Percentiles rank a stretch among this genome's conserved stretches.
Evolutionary conservation across 2,888 invertebrate species (phyloP).

Genomic region (Pecten maximus): DNA sequence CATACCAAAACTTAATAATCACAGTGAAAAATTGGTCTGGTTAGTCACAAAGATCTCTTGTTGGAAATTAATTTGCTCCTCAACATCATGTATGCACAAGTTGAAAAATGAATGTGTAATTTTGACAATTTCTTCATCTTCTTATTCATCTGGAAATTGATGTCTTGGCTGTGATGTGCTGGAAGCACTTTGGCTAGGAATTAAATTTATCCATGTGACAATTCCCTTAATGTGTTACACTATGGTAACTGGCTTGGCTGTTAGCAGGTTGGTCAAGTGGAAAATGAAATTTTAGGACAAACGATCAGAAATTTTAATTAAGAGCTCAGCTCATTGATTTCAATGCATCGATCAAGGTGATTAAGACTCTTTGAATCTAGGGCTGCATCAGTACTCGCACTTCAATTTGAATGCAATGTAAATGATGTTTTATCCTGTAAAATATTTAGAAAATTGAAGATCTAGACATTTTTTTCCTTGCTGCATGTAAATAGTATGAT

Average conservation of each 20-base stretch:
- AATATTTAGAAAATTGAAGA: neutral
- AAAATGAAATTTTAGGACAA: conserved; percentile 28
- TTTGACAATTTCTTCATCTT: conserved; percentile 29
- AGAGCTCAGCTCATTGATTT: conserved; percentile 7
- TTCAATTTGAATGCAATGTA: neutral
- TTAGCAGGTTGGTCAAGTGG: neutral
- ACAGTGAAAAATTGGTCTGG: neutral
- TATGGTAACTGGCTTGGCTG: neutral
- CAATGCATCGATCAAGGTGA: neutral
- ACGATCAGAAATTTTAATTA: conserved; percentile 6
- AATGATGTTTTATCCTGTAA: neutral
- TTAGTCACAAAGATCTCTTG: conserved; percentile 18
- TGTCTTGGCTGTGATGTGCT: neutral
- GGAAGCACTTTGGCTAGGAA: neutral
- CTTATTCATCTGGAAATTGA: neutral
- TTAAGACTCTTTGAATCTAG: neutral
- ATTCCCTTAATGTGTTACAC: neutral
- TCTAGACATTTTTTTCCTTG: no score
- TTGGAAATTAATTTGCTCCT: neutral
- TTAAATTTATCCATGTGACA: conserved; percentile 26
- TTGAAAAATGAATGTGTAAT: conserved; percentile 35
- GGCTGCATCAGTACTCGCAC: neutral
- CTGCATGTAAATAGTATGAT: no score
- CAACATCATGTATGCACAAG: neutral
- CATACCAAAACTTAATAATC: neutral